Base-by-base conservation (phyloP, 2,113 vertebrate genomes). In the Eulemur macaco region DNA sequence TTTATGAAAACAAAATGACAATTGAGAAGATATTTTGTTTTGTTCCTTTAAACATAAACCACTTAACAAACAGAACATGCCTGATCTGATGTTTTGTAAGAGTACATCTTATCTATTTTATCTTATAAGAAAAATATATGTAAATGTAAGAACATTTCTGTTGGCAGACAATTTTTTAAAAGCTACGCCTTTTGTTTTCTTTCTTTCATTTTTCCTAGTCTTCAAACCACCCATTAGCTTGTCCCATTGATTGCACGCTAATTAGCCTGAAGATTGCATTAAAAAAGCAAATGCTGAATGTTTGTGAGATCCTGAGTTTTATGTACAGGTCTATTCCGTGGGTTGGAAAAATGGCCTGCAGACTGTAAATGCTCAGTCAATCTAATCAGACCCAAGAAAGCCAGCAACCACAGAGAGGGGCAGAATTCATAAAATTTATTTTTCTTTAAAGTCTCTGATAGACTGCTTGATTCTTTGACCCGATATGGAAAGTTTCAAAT, bases 371-470 rank as follows among this genome's bases (percentile, higher is more conserved):
- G 27, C 23, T 84, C n/a, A 74, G 37, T 85, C 31, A 80, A 23
- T 86, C 80, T 58, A 54, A n/a, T 64, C 47, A 93, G 34, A 92
- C 82, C 39, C 21, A 86, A 86, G 85, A 91, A 88, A 93, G 3
- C 9, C 17, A 64, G 34, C 17, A 84, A 52, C 23, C 37, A 93
- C 34, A 84, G 60, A 90, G 34, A 96, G 15, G 10, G 42, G 5
- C 9, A 12, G 42, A 71, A 66, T 71, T 92, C 13, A 52, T 45
- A 83, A 66, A 63, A 39, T 52, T 45, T 47, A 90, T 58, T 52
- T 52, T 95, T 86, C 52, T 86, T 64, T 45, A 85, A 95, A 83
- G 29, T 37, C 18, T 63, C 6, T 47, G 58, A 27, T 63, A 80
- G 18, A 45, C 20, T 63, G 8, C 47, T 89, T 89, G 8, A 29